Percentiles rank a stretch among this genome's conserved stretches.
Evolutionary conservation across 1,140 invertebrate species (phyloP).

Genomic region (Brachionus rubens): DNA sequence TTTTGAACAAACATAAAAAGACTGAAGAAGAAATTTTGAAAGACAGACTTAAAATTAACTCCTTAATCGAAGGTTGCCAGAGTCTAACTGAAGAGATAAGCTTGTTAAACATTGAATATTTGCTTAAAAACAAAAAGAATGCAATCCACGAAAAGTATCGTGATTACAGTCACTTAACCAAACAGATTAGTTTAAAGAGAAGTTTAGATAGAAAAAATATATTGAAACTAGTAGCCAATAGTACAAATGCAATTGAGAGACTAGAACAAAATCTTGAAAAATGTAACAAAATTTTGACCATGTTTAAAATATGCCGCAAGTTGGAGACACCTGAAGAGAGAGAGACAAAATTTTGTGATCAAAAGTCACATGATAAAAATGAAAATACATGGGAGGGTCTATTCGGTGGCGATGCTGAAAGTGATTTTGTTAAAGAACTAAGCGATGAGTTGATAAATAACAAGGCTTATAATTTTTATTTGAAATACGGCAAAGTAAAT

Average conservation of each 20-base stretch:
- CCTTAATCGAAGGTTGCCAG: neutral
- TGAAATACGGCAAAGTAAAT: neutral
- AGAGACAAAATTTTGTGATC: neutral
- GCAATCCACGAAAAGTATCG: slow-evolving; percentile 8
- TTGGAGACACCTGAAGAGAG: neutral
- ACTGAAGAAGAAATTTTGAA: neutral
- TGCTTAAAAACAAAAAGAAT: slow-evolving; percentile 10
- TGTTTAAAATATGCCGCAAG: neutral
- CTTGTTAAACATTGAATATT: slow-evolving; percentile 9
- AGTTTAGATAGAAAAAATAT: neutral
- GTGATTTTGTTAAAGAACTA: neutral
- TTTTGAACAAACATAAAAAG: neutral
- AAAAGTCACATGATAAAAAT: neutral
- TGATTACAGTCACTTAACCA: neutral
- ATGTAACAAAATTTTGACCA: neutral
- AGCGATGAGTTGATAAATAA: neutral
- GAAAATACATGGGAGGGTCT: neutral
- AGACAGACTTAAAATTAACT: neutral
- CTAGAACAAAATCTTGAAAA: neutral
- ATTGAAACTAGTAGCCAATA: neutral
- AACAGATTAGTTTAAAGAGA: neutral
- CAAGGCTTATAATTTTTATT: neutral
- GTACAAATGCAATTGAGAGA: neutral
- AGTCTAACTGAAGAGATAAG: neutral
- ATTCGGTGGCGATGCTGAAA: neutral